Conservation (phyloP, 2,888 invertebrate species). For the Apodemia duryi region DNA sequence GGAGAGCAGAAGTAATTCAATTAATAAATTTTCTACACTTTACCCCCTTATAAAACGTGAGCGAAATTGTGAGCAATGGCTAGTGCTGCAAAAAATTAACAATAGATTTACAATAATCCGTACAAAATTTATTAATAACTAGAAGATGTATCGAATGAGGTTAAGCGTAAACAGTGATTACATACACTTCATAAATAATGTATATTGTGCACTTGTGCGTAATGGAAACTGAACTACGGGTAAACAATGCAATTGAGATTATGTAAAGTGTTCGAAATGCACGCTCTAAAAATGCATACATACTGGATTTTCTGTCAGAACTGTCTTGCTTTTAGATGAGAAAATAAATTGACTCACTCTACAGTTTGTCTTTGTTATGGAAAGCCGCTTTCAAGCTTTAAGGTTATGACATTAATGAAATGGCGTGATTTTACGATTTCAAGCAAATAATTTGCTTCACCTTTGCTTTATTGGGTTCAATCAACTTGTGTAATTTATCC, state of each 20-base stretch:
- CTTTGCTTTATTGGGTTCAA: too few species aligned
- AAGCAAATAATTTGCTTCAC: too few species aligned
- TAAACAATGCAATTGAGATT: constrained; percentile 9
- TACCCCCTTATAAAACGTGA: too few species aligned
- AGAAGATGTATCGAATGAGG: not conserved
- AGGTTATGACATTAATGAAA: not conserved
- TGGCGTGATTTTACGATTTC: not conserved
- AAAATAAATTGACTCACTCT: constrained; percentile 4
- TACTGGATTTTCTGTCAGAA: not conserved
- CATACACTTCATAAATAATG: not conserved
- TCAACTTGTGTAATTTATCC: too few species aligned
- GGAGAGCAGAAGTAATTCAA: too few species aligned
- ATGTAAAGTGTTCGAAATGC: constrained; percentile 6
- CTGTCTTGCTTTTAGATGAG: not conserved
- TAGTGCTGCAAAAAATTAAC: too few species aligned
- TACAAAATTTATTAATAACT: too few species aligned
- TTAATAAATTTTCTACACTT: too few species aligned
- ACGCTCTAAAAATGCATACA: not conserved
- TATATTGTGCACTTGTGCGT: not conserved
- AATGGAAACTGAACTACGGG: not conserved
- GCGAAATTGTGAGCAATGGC: too few species aligned
- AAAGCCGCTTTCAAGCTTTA: not conserved
- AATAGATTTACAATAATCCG: too few species aligned
- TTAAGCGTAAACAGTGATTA: not conserved
- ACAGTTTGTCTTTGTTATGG: constrained; percentile 1